Base-by-base conservation (phyloP, 2,113 vertebrate genomes). In the Hemicordylus capensis region DNA sequence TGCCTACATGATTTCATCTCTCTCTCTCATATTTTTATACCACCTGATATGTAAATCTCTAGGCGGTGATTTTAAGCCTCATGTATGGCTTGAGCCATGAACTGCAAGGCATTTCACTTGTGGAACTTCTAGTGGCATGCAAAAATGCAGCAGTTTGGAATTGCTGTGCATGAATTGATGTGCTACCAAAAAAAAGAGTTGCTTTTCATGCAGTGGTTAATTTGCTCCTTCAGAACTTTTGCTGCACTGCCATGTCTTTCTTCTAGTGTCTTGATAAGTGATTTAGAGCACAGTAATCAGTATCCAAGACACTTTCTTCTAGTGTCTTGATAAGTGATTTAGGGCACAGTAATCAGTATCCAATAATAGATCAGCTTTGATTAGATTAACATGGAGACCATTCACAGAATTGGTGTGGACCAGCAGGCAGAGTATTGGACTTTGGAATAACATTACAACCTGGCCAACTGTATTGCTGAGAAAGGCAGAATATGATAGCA, bases 1-100 rank as follows among this genome's bases (percentile, higher is more conserved):
- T 90, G 69, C 76, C 31, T 64, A 86, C 56, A 58, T 89, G 69
- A n/a, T n/a, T n/a, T n/a, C n/a, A n/a, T n/a, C n/a, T n/a, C n/a
- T n/a, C n/a, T n/a, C n/a, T n/a, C n/a, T n/a, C n/a, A n/a, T n/a
- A n/a, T n/a, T n/a, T n/a, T n/a, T n/a, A n/a, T n/a, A n/a, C n/a
- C n/a, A n/a, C n/a, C n/a, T n/a, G n/a, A n/a, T n/a, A n/a, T n/a
- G n/a, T n/a, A n/a, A n/a, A n/a, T n/a, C n/a, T n/a, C n/a, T n/a
- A n/a, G n/a, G n/a, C n/a, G n/a, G 12, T 85, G 31, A 51, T 90
- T 70, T 70, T 66, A 89, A 74, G 22, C 12, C 11, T 0, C 0
- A 51, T 69, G 64, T 46, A 28, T 39, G 69, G 70, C 1, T 42
- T 84, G 84, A 88, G 69, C 76, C 67, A 77, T 0, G 1, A 77